Evolutionary conservation across 2,113 vertebrate species (phyloP).

Genomic region (Machaerirhynchus nigripectus): DNA sequence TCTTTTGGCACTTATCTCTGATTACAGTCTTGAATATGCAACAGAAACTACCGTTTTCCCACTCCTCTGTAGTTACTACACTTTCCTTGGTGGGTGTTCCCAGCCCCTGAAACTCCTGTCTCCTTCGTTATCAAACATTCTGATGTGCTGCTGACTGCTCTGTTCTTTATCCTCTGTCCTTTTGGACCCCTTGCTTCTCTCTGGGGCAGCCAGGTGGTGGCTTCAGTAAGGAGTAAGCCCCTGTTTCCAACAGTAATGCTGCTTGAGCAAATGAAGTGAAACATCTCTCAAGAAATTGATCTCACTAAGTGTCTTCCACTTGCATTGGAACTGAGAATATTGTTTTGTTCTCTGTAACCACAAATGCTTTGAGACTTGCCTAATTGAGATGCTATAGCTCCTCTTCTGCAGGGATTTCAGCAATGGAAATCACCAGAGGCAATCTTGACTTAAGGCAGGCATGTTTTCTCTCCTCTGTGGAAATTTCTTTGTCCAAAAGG

Average conservation of each 20-base stretch:
- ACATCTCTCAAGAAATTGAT: neutral
- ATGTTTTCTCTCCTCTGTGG: neutral
- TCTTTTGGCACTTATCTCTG: constrained; percentile 23
- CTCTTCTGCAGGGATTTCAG: neutral
- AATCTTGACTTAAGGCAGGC: neutral
- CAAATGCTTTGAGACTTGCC: neutral
- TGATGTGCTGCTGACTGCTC: neutral
- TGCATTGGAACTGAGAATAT: neutral
- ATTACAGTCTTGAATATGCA: constrained; percentile 37
- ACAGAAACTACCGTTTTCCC: constrained; percentile 21
- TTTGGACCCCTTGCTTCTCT: neutral
- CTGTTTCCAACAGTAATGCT: neutral
- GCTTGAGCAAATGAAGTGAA: neutral
- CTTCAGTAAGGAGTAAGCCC: neutral
- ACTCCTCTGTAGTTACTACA: neutral
- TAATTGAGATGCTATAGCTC: neutral
- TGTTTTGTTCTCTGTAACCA: neutral
- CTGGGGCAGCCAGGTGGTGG: neutral
- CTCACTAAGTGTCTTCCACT: neutral
- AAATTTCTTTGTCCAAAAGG: neutral
- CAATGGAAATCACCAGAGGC: neutral
- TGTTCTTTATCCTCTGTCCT: neutral
- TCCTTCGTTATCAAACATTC: neutral
- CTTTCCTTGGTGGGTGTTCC: neutral
- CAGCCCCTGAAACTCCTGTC: constrained; percentile 2